Percentiles rank a stretch among this genome's conserved stretches.
Evolutionary conservation across 2,888 invertebrate species (phyloP).

Genomic region (Megamerina dolium): DNA sequence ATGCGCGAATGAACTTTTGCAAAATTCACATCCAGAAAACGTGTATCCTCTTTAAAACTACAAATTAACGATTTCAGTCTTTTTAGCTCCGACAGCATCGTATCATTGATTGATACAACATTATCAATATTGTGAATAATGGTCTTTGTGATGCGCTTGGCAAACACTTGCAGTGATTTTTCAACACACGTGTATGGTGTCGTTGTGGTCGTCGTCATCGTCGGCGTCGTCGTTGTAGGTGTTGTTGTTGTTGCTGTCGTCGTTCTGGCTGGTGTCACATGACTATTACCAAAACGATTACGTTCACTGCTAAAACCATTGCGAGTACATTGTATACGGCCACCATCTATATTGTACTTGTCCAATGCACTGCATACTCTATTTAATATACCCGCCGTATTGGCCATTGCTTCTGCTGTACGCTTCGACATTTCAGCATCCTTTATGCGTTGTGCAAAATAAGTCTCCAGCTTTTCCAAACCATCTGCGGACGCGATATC

Average conservation of each 20-base stretch:
- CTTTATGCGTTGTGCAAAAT: conserved; percentile 50
- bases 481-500: conserved; percentile 73
- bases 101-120: conserved; percentile 55
- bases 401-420: conserved; percentile 11
- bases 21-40: conserved; percentile 61
- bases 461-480: conserved; percentile 65
- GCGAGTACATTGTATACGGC: conserved; percentile 5
- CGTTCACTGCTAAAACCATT: conserved; percentile 14
- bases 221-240: conserved; percentile 6
- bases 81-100: conserved; percentile 61
- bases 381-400: conserved; percentile 22
- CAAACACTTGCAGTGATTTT: conserved; percentile 61
- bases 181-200: conserved; percentile 55
- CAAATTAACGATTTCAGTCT: conserved; percentile 62
- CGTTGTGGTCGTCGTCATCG: conserved; percentile 29
- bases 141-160: conserved; percentile 62
- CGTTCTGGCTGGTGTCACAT: too few species aligned
- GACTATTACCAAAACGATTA: conserved; percentile 10
- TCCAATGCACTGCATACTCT: conserved; percentile 30
- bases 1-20: conserved; percentile 61
- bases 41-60: conserved; percentile 63
- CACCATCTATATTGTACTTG: conserved; percentile 18
- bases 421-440: conserved; percentile 21
- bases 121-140: conserved; percentile 55
- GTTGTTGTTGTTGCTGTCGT: background rate